phyloP scores from a whole-genome alignment of 2,113 vertebrate genomes.

The Salvelinus namaycush region DNA sequence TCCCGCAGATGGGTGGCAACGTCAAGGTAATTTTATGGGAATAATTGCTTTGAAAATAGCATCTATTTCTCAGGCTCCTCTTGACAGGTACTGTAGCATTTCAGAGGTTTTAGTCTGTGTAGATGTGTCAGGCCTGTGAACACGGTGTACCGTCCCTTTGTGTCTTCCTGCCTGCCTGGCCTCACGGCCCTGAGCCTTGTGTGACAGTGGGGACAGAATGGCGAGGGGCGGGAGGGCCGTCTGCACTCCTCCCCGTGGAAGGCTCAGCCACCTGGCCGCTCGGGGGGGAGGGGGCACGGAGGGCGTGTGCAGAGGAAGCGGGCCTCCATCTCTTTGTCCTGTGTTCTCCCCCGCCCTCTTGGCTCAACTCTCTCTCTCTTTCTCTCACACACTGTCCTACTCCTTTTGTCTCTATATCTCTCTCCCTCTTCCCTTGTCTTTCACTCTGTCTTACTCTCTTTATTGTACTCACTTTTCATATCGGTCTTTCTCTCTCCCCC shows the following conservation, averaged over 20 bases:
- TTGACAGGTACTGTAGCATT: slow-evolving; percentile 1
- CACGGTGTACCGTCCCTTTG: slow-evolving; percentile 41
- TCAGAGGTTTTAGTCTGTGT: not conserved
- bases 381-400: slow-evolving; percentile 16
- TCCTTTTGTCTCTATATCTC: slow-evolving; percentile 30
- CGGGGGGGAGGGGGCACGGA: slow-evolving; percentile 37
- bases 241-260: slow-evolving; percentile 52
- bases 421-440: slow-evolving; percentile 15
- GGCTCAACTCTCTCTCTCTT: slow-evolving; percentile 31
- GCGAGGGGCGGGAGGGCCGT: slow-evolving; percentile 69
- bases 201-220: slow-evolving; percentile 66
- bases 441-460: slow-evolving; percentile 30
- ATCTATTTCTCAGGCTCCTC: not conserved
- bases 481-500: not conserved
- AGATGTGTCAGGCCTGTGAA: not conserved
- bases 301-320: not conserved
- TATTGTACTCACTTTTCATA: slow-evolving; percentile 26
- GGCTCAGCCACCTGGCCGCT: slow-evolving; percentile 69
- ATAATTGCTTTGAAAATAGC: not conserved
- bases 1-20: not conserved
- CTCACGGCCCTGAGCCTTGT: slow-evolving; percentile 41
- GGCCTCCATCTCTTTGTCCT: slow-evolving; percentile 23
- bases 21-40: not conserved
- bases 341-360: slow-evolving; percentile 1
- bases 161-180: slow-evolving; percentile 46